These are phyloP conservation scores for Poeciliopsis turrubarensis DNA, from an alignment of 2,113 vertebrate genomes.

Conservation along the genomic window DNA sequence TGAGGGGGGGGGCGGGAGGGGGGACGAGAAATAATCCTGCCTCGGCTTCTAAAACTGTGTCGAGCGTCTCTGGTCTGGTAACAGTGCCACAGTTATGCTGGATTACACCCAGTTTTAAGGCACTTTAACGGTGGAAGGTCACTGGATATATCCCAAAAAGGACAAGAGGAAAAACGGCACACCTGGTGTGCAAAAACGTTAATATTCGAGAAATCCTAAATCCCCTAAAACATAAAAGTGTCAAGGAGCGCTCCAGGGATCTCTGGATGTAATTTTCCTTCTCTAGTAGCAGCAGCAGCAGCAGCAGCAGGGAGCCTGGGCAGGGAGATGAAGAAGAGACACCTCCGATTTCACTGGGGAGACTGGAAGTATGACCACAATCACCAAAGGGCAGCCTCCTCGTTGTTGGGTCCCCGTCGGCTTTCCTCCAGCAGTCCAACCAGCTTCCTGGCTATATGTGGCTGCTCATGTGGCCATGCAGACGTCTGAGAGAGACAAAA, in stretches of 20 bases:
- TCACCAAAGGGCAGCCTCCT: constrained; percentile 64
- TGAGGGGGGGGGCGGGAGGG: background rate
- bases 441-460: constrained; percentile 54
- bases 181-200: constrained; percentile 81
- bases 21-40: constrained; percentile 62
- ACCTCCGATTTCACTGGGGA: constrained; percentile 54
- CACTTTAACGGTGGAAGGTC: constrained; percentile 56
- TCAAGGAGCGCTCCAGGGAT: constrained; percentile 59
- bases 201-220: constrained; percentile 73
- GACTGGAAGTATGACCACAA: constrained; percentile 54
- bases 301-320: constrained; percentile 74
- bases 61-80: constrained; percentile 59
- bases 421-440: constrained; percentile 54
- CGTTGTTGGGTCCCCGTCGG: constrained; percentile 40
- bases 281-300: constrained; percentile 72
- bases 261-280: constrained; percentile 47
- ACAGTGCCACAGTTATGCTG: constrained; percentile 60
- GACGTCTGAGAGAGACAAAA: constrained; percentile 60
- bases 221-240: constrained; percentile 62
- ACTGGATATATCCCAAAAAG: constrained; percentile 79
- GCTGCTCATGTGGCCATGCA: constrained; percentile 64
- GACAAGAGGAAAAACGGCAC: constrained; percentile 77
- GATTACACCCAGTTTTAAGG: constrained; percentile 65
- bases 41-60: constrained; percentile 56
- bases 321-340: constrained; percentile 62